Evolutionary conservation across 2,797 vertebrate genomes (phyloP), one percentile per base, ranked within the genome.

Genomic region (Petrocephalus sullivani): DNA sequence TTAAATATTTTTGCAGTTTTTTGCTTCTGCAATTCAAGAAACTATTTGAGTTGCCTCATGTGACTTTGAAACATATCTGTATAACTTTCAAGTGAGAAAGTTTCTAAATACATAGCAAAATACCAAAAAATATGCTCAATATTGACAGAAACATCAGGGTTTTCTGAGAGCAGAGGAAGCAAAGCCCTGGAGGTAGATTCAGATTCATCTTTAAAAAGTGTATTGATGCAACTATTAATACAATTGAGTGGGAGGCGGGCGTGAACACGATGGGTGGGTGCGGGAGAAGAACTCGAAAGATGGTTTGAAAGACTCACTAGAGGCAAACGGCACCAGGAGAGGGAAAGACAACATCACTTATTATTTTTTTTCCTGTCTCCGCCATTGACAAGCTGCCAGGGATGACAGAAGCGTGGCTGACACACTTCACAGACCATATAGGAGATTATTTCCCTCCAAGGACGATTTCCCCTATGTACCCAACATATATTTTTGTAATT

Each of bases 401-500:
- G 92, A 94, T 92, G 90, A 94, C 93, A 95, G 95, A 90, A 95
- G 94, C 93, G 94, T 93, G 94, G 93, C 94, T 95, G 94, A 95
- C 95, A 96, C 90, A 93, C 64, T 71, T 71, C 64, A 71, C 4
- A 71, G 28, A 71, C 64, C 64, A 71, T 71, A 71, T 37, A 95
- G 96, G 95, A 96, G 95, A 94, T 71, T 71, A 71, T 71, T 71
- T 71, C 64, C 28, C 64, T 37, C 28, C 64, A 71, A 71, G 28
- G 28, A 71, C 64, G 33, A 71, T 71, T 71, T 37, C 64, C 64
- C 12, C 64, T 71, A 71, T 0, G 64, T 33, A 71, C 64, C 28
- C 64, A 37, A 71, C 64, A 71, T 71, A 33, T 67, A 71, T 71
- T 71, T 71, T 71, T 71, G 28, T 37, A 12, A 51, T 33, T 23